Evolutionary conservation across 2,888 invertebrate species (phyloP).

Genomic region (Mechanitis messenoides): DNA sequence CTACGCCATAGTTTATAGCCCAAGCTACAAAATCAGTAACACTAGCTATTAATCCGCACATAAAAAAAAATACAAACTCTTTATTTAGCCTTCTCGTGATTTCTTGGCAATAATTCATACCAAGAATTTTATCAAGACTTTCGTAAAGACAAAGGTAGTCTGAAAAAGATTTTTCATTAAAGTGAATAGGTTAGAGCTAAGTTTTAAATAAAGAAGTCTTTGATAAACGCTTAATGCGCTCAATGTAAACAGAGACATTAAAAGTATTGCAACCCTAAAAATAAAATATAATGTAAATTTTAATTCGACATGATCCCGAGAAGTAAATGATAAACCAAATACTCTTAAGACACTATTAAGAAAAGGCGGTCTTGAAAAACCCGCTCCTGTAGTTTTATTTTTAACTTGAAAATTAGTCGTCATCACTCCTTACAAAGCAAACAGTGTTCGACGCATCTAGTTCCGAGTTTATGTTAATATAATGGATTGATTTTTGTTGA

Average conservation of each 20-base stretch:
- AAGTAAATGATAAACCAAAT: conserved; percentile 14
- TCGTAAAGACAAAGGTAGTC: conserved; percentile 13
- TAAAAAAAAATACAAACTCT: conserved; percentile 9
- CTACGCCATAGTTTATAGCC: conserved; percentile 13
- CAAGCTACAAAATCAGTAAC: conserved; percentile 19
- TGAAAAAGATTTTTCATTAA: conserved; percentile 8
- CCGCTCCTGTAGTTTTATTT: neutral
- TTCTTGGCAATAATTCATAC: conserved; percentile 5
- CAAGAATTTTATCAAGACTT: conserved; percentile 14
- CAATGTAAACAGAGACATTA: neutral
- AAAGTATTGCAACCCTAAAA: conserved; percentile 12
- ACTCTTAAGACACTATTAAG: conserved; percentile 13
- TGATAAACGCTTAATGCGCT: conserved; percentile 9
- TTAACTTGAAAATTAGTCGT: neutral
- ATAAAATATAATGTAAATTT: conserved; percentile 9
- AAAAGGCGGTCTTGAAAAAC: conserved; percentile 11
- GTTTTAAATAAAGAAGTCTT: neutral
- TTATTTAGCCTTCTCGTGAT: conserved; percentile 9
- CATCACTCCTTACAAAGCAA: too few species aligned
- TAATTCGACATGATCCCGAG: conserved; percentile 5
- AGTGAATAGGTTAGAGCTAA: neutral
- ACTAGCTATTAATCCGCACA: conserved; percentile 4
- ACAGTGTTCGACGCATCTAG: too few species aligned
- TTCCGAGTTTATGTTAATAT: too few species aligned
- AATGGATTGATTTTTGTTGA: too few species aligned